Percentiles rank a stretch among this genome's conserved stretches.
Conservation (phyloP, 2,113 vertebrate genomes). For the Phainopepla nitens region DNA sequence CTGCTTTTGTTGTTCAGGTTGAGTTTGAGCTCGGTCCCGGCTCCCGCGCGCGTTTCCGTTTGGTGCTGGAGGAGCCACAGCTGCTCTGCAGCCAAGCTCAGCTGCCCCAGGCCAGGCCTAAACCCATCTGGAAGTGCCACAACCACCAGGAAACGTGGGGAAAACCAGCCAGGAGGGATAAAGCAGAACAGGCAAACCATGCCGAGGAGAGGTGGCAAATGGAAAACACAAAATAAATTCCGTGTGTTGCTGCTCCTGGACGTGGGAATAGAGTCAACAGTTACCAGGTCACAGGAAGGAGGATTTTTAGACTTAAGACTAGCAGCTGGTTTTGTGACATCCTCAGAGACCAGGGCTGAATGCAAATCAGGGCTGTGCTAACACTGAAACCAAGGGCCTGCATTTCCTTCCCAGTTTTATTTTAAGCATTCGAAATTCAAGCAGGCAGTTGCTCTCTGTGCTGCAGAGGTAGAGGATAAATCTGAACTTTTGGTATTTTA, state of each 20-base stretch:
- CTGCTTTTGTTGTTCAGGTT: fast-evolving
- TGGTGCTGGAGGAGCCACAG: background rate
- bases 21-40: fast-evolving
- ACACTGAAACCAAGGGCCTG: background rate
- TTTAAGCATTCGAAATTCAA: background rate
- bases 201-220: background rate
- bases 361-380: background rate
- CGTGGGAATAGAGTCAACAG: fast-evolving
- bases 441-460: background rate
- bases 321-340: background rate
- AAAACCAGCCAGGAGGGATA: background rate
- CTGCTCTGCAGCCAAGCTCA: background rate
- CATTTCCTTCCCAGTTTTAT: background rate
- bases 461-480: background rate
- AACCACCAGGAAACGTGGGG: fast-evolving
- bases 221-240: background rate
- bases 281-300: background rate
- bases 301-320: background rate
- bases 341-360: background rate
- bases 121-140: background rate
- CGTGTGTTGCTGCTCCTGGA: background rate
- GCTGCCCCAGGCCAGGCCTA: background rate
- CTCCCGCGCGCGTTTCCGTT: fast-evolving
- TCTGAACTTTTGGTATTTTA: background rate
- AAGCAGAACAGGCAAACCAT: background rate